Evolutionary conservation across 2,888 invertebrate species (phyloP), one percentile per base, ranked within the genome.

Genomic region (Autographa pulchrina): DNA sequence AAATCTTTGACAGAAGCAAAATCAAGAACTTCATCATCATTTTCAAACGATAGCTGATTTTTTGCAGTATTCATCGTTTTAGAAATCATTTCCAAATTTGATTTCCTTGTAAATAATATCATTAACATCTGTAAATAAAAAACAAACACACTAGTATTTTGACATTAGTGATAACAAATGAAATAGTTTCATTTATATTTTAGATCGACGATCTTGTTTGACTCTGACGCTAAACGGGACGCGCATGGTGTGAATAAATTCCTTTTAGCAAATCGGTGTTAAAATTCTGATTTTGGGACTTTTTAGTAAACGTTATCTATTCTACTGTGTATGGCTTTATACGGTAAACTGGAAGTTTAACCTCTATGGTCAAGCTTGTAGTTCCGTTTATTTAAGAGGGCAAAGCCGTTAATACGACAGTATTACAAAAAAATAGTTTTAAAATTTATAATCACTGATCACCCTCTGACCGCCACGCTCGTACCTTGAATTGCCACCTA

Each of bases 161-260:
- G 48, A 48, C 48, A 48, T n/a, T 48, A n/a, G 48, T 48, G 48
- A 16, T 43, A 43, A 43, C 43, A 43, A 43, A 43, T 43, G 43
- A 7, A 18, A 54, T 54, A 54, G 11, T 54, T 13, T 54, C 16
- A 69, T 48, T 63, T n/a, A 68, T 35, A 43, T 69, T 62, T 60
- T 74, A 70, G 68, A 81, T 87, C 81, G 86, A 88, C 86, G 88
- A 86, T 83, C 85, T 85, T 81, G 81, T 75, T 76, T 72, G 73
- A 78, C 70, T 75, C 68, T 74, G 63, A 75, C 80, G 82, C 65
- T 77, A 70, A 76, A 77, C 75, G 79, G 78, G 75, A 76, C 77
- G 72, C 80, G 88, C 88, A 87, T 87, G 88, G 83, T 82, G 81
- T 87, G 81, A 78, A 60, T 71, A 68, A 72, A 75, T 77, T 77